Evolutionary conservation across 2,888 invertebrate species (phyloP), one percentile per base, ranked within the genome.

Genomic region (Embidobia sp.): DNA sequence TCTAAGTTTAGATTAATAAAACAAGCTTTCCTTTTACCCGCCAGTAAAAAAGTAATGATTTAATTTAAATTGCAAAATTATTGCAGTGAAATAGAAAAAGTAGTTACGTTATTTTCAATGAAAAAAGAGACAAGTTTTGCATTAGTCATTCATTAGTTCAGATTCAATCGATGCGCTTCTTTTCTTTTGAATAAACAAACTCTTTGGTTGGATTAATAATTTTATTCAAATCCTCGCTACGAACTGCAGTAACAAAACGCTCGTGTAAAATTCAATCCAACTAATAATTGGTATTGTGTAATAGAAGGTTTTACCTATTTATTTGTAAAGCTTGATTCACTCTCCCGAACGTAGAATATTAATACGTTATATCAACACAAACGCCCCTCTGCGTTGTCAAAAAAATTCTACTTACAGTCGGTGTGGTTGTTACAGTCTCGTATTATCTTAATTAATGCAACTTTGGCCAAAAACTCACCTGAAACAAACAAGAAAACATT

Each of bases 401-500:
- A n/a, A n/a, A n/a, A n/a, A n/a, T 10, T 31, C 13, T 35, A 51
- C 63, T 51, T 11, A 51, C 63, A 31, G 18, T n/a, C n/a, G n/a
- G n/a, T n/a, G n/a, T n/a, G n/a, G n/a, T n/a, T 40, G 13, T 13
- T 7, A 2, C 7, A n/a, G 42, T 22, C 15, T 22, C 7, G 13
- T 10, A 10, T 22, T 10, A 37, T 37, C 29, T 29, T 11, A 13
- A 11, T 40, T 18, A 33, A 35, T 27, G 11, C 15, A 35, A 53
- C 33, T 37, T 42, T 42, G 18, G 29, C 13, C 42, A 15, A n/a
- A n/a, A n/a, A 72, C 70, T 72, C 48, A 72, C 70, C 70, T 72
- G 70, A 53, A 70, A 70, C 70, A 70, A 70, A 49, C n/a, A 42
- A 49, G 51, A 29, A 42, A 57, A 18, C 29, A 7, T 16, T 29